phyloP scores from a whole-genome alignment of 2,113 vertebrate genomes.

The Sylvietta virens region DNA sequence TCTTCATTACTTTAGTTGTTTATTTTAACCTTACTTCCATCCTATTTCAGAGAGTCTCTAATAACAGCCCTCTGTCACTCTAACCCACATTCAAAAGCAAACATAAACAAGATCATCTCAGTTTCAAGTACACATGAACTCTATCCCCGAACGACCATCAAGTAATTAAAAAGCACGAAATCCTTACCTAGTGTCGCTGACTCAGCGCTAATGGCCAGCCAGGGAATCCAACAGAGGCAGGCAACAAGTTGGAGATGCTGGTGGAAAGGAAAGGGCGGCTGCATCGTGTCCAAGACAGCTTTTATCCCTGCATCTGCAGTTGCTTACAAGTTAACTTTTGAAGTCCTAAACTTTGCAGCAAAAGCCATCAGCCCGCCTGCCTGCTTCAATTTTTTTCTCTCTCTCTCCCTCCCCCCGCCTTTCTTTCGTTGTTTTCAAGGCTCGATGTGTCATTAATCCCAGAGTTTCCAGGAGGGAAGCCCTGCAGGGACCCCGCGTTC shows the following conservation, averaged over 20 bases:
- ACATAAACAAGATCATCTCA: not conserved
- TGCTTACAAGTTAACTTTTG: constrained; percentile 34
- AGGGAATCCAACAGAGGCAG: constrained; percentile 11
- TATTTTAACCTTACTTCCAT: not conserved
- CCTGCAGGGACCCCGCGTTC: not conserved
- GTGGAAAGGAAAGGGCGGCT: not conserved
- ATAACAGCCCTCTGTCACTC: not conserved
- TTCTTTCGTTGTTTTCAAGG: not conserved
- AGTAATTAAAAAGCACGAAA: constrained; percentile 21
- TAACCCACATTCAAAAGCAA: not conserved
- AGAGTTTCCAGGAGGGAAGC: not conserved
- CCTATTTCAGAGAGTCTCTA: not conserved
- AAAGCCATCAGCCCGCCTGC: not conserved
- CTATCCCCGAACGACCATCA: not conserved
- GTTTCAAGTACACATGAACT: not conserved
- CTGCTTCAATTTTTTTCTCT: not conserved
- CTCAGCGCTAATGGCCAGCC: not conserved
- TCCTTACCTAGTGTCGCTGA: constrained; percentile 41
- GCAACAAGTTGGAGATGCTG: constrained; percentile 39
- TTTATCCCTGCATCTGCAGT: not conserved
- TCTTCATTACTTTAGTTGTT: not conserved
- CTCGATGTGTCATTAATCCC: not conserved
- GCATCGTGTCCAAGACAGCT: not conserved
- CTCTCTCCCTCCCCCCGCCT: fast-evolving
- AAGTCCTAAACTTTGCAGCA: constrained; percentile 16